A percentile compares a stretch with the other conserved stretches of the same genome.
phyloP scores from a whole-genome alignment of 2,888 invertebrate species.

The Lymantria monacha region DNA sequence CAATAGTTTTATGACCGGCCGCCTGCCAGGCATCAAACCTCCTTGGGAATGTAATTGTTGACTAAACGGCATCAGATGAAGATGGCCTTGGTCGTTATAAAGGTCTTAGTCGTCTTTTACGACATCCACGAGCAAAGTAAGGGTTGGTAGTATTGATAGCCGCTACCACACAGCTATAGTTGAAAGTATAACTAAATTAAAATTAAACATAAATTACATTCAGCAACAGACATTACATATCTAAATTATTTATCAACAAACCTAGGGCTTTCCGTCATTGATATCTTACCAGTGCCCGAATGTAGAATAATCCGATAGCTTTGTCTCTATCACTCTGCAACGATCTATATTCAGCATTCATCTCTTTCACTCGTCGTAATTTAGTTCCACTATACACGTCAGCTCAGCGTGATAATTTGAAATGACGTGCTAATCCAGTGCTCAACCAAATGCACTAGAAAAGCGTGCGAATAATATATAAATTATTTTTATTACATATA shows the following conservation, averaged over 20 bases:
- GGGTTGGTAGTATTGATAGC: too few species aligned
- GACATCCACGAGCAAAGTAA: too few species aligned
- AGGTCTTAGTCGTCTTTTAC: too few species aligned
- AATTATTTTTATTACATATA: neutral
- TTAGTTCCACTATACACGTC: constrained; percentile 19
- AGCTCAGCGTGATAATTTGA: constrained; percentile 29
- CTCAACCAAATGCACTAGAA: constrained; percentile 8
- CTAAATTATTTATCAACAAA: constrained; percentile 32
- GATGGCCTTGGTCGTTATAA: too few species aligned
- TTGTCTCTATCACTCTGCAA: constrained; percentile 8
- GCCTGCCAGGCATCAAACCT: too few species aligned
- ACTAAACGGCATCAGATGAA: too few species aligned
- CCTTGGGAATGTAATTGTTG: too few species aligned
- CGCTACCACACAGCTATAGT: too few species aligned
- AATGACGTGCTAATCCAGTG: constrained; percentile 24
- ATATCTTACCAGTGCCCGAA: constrained; percentile 30
- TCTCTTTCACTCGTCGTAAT: constrained; percentile 18
- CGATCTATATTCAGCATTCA: neutral
- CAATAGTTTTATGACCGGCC: too few species aligned
- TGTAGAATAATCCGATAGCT: constrained; percentile 1
- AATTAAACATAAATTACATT: constrained; percentile 24
- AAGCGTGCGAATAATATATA: neutral
- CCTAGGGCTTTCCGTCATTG: constrained; percentile 33
- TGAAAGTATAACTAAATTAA: constrained; percentile 10
- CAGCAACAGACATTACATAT: constrained; percentile 29